A percentile compares a stretch with the other conserved stretches of the same genome.
These are phyloP conservation scores for Sitophilus oryzae DNA, from an alignment of 1,140 invertebrate species.

Conservation along the genomic window DNA sequence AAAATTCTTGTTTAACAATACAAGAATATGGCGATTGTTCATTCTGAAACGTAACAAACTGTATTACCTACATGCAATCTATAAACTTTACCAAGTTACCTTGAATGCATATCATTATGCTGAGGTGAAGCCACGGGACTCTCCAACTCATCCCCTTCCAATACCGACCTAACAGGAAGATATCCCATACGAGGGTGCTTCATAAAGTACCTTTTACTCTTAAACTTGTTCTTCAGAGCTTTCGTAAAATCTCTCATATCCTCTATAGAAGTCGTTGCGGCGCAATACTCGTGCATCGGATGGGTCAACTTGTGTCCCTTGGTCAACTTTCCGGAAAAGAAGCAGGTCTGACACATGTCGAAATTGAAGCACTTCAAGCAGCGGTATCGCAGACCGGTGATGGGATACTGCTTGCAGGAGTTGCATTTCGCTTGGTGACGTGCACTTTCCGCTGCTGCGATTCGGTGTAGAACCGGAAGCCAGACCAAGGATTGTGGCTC, in stretches of 20 bases:
- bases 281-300: slow-evolving; percentile 99
- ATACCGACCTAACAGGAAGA: slow-evolving; percentile 90
- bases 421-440: slow-evolving; percentile 99
- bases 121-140: slow-evolving; percentile 82
- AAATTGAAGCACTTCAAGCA: slow-evolving; percentile 99
- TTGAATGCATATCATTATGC: slow-evolving; percentile 89
- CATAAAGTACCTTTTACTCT: slow-evolving; percentile 93
- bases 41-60: too few relatives aligned
- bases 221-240: slow-evolving; percentile 96
- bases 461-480: slow-evolving; percentile 93
- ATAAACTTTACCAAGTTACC: slow-evolving; percentile 35
- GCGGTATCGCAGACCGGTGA: slow-evolving; percentile 56
- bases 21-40: too few relatives aligned
- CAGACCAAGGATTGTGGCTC: slow-evolving; percentile 98
- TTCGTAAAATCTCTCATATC: slow-evolving; percentile 96
- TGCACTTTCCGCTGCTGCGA: slow-evolving; percentile 89
- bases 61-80: background rate
- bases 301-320: slow-evolving; percentile 98
- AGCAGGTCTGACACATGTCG: slow-evolving; percentile 99
- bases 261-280: slow-evolving; percentile 95
- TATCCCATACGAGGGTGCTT: slow-evolving; percentile 95
- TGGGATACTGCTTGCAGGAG: slow-evolving; percentile 98
- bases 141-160: slow-evolving; percentile 86
- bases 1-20: too few relatives aligned
- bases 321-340: slow-evolving; percentile 93